phyloP scores from a whole-genome alignment of 2,888 invertebrate genomes.

The Latrodectus hesperus region DNA sequence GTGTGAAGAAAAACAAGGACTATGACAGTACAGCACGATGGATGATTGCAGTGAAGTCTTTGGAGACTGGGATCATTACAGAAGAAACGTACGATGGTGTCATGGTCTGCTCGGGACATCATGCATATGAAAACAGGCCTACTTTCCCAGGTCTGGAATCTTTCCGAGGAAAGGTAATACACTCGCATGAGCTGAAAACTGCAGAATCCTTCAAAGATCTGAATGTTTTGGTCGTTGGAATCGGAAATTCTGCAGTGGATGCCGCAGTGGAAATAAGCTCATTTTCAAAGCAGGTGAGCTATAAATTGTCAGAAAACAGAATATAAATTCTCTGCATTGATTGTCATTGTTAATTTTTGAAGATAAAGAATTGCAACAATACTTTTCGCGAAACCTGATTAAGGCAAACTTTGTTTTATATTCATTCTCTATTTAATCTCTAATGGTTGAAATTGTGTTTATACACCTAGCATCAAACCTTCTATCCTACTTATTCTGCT shows the following conservation, averaged over 20 bases:
- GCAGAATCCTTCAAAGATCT: constrained; percentile 72
- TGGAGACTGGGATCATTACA: background rate
- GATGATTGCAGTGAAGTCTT: constrained; percentile 32
- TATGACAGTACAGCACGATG: constrained; percentile 66
- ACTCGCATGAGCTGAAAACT: constrained; percentile 71
- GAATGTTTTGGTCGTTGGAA: constrained; percentile 76
- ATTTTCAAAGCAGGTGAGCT: constrained; percentile 72
- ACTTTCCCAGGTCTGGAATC: constrained; percentile 74
- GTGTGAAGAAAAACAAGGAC: constrained; percentile 25
- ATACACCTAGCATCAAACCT: too few species aligned
- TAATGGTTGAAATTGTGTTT: too few species aligned
- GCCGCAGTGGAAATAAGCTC: constrained; percentile 74
- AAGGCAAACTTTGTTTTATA: too few species aligned
- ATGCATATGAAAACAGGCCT: constrained; percentile 75
- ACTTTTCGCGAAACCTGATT: too few species aligned
- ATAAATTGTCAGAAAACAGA: too few species aligned
- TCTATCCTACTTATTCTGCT: too few species aligned
- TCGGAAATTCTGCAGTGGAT: constrained; percentile 77
- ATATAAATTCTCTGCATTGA: too few species aligned
- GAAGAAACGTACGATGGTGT: constrained; percentile 74
- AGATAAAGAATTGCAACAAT: too few species aligned
- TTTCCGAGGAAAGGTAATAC: constrained; percentile 72
- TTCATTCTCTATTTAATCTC: too few species aligned
- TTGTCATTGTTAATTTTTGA: too few species aligned
- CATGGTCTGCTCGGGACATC: constrained; percentile 77